phyloP scores from a whole-genome alignment of 2,888 invertebrate species.

The Xestia c-nigrum region DNA sequence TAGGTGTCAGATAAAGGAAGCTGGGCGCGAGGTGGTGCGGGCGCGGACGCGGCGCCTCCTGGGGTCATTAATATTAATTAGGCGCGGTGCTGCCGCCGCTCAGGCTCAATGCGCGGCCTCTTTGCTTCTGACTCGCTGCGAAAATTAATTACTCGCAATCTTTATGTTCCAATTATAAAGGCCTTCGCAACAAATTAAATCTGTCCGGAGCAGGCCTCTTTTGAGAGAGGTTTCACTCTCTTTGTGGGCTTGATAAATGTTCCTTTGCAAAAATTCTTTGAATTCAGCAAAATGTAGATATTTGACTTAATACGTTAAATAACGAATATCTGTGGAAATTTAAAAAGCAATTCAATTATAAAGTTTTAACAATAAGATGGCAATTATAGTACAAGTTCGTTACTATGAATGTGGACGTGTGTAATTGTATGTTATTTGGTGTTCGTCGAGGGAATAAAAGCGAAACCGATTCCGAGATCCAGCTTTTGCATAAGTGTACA shows the following conservation, averaged over 20 bases:
- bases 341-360: constrained; percentile 75
- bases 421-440: constrained; percentile 87
- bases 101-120: constrained; percentile 86
- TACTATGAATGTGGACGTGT: constrained; percentile 76
- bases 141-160: constrained; percentile 91
- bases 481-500: constrained; percentile 89
- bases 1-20: constrained; percentile 83
- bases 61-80: constrained; percentile 90
- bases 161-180: constrained; percentile 91
- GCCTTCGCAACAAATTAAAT: constrained; percentile 91
- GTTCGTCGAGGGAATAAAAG: constrained; percentile 81
- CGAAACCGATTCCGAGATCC: constrained; percentile 85
- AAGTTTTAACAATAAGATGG: constrained; percentile 77
- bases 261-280: constrained; percentile 87
- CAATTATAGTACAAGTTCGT: constrained; percentile 78
- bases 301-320: constrained; percentile 85
- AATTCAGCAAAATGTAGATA: constrained; percentile 86
- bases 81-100: constrained; percentile 83
- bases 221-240: constrained; percentile 90
- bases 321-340: constrained; percentile 80
- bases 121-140: constrained; percentile 90
- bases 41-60: constrained; percentile 81
- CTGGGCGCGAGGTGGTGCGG: constrained; percentile 67
- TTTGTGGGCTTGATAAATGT: constrained; percentile 91
- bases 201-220: constrained; percentile 90